Evolutionary conservation across 2,888 invertebrate genomes (phyloP), one percentile per base, ranked within the genome.

Genomic region (Oscheius sp.): DNA sequence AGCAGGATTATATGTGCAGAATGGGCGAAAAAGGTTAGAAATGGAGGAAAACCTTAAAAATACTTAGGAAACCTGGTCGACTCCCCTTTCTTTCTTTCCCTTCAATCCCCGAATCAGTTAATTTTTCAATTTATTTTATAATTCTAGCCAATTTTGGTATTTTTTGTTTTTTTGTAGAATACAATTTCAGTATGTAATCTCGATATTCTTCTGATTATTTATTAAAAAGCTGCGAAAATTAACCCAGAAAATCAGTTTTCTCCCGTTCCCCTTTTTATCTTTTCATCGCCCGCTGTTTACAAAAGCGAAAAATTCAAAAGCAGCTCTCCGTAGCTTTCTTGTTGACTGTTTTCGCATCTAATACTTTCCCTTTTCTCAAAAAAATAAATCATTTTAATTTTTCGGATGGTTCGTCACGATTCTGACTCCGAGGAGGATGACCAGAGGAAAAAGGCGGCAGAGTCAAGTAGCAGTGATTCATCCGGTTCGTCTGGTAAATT

Each of bases 331-430:
- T 9, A 35, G 35, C 35, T 35, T 35, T 35, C 35, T 35, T 35
- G 35, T 35, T 35, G 35, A 7, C 16, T 49, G 49, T 49, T 49
- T 18, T 49, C 18, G 49, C n/a, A 3, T 18, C 13, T 13, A n/a
- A n/a, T 49, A 13, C 16, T n/a, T 49, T n/a, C 18, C 13, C 5
- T n/a, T n/a, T 49, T n/a, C 18, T 13, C 18, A 49, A 7, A 7
- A 13, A 18, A 49, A 49, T 49, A 2, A 49, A 5, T 49, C n/a
- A 49, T 49, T 49, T 7, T 49, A 7, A n/a, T 49, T 49, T 49
- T 58, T 27, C 9, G 27, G 58, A 58, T 58, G 58, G 58, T 29
- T 58, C 58, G 58, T 3, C 58, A 58, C 58, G 58, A 58, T 29
- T 58, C 58, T 12, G 58, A 58, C 29, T 27, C 27, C 0, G 58